Evolutionary conservation across 37 sponge, comb jelly and placozoan species (phyloP).

Genomic region (Cliona cf. orientalis): DNA sequence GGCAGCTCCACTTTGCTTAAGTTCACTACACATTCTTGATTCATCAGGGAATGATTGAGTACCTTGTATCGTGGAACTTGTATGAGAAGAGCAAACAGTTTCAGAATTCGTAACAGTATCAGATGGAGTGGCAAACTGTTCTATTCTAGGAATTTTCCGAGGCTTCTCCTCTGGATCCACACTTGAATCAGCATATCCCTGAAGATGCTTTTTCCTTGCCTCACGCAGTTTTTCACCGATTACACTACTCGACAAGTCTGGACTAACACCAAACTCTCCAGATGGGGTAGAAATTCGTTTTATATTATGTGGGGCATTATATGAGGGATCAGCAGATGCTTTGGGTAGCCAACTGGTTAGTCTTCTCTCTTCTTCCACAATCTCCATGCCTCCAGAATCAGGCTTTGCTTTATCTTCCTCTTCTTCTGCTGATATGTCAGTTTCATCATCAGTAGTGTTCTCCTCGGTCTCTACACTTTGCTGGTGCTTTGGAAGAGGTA

Average conservation of each 20-base stretch:
- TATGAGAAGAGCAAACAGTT: too few species aligned
- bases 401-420: not conserved
- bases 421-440: constrained; percentile 3
- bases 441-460: not conserved
- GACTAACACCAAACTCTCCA: not conserved
- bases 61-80: too few species aligned
- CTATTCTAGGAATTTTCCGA: too few species aligned
- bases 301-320: not conserved
- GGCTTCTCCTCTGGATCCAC: too few species aligned
- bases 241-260: not conserved
- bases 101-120: too few species aligned
- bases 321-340: constrained; percentile 22
- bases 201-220: constrained; percentile 21
- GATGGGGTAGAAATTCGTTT: not conserved
- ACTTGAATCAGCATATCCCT: too few species aligned
- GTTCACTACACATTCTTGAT: too few species aligned
- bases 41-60: too few species aligned
- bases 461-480: not conserved
- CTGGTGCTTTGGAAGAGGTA: not conserved
- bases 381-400: not conserved
- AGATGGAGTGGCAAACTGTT: too few species aligned
- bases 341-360: constrained; percentile 53
- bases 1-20: too few species aligned
- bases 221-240: constrained; percentile 11
- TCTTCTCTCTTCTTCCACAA: not conserved